Percentiles rank a stretch among this genome's conserved stretches.
These are phyloP conservation scores for Zeus faber DNA, from an alignment of 2,113 vertebrate species.

Conservation along the genomic window DNA sequence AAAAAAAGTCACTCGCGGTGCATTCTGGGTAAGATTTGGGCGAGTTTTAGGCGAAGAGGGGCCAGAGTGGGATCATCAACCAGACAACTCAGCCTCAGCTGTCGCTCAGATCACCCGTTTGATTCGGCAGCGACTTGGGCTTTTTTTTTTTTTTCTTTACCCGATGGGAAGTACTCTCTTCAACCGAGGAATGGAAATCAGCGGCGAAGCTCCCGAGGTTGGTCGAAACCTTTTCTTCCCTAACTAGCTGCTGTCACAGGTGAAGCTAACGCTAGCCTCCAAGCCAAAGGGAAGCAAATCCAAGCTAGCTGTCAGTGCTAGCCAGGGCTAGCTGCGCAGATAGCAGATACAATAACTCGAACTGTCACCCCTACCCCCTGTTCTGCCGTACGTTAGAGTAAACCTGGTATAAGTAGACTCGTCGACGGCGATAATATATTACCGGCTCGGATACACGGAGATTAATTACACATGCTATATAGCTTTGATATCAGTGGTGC, in stretches of 20 bases:
- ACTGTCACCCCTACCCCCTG: too few species aligned
- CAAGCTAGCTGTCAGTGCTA: constrained; percentile 16
- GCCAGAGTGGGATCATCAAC: constrained; percentile 26
- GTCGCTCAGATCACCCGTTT: too few species aligned
- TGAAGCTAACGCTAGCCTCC: constrained; percentile 23
- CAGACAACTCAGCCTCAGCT: constrained; percentile 52
- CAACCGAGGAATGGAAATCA: constrained; percentile 51
- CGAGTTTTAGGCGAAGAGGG: constrained; percentile 11
- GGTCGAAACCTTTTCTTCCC: constrained; percentile 11
- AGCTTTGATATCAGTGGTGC: too few species aligned
- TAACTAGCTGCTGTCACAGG: constrained; percentile 29
- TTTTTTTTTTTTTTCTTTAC: not conserved
- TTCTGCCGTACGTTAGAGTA: too few species aligned
- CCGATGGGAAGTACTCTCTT: constrained; percentile 2
- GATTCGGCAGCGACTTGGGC: too few species aligned
- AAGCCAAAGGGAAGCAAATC: not conserved
- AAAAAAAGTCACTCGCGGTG: constrained; percentile 47
- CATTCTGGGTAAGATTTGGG: constrained; percentile 63
- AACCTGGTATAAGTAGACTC: too few species aligned
- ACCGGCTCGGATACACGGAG: too few species aligned
- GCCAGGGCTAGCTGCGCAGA: constrained; percentile 46
- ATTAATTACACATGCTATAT: too few species aligned
- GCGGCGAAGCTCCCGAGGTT: constrained; percentile 47
- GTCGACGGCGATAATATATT: too few species aligned
- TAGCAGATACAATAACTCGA: constrained; percentile 20